Evolutionary conservation across 1,140 invertebrate genomes (phyloP).

Genomic region (Solenopsis invicta): DNA sequence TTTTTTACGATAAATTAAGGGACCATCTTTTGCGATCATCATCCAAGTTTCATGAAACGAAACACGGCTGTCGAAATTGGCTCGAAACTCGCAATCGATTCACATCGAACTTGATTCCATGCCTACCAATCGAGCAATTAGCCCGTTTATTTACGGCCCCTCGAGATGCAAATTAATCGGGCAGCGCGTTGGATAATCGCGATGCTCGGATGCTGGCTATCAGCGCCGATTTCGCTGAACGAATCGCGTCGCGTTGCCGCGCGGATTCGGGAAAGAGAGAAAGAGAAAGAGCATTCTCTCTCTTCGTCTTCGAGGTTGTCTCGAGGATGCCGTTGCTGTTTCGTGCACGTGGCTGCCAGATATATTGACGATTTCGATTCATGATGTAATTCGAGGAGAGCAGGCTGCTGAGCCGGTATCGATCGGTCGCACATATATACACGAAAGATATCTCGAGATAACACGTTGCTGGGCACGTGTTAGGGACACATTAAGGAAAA

Average conservation of each 20-base stretch:
- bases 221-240: conserved; percentile 16
- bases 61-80: not conserved
- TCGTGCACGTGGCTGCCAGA: conserved; percentile 48
- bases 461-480: not conserved
- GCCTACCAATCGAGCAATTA: conserved; percentile 78
- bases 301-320: conserved; percentile 43
- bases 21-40: not conserved
- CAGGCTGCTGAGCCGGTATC: conserved; percentile 5
- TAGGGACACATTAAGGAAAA: not conserved
- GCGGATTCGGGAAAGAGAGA: conserved; percentile 20
- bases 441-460: not conserved
- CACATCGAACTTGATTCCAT: conserved; percentile 68
- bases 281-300: conserved; percentile 1
- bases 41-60: not conserved
- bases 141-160: conserved; percentile 76
- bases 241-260: not conserved
- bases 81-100: conserved; percentile 7
- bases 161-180: conserved; percentile 43
- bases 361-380: conserved; percentile 42
- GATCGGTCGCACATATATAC: not conserved
- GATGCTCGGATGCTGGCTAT: conserved; percentile 36
- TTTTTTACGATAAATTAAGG: not conserved
- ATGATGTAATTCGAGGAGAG: conserved; percentile 44
- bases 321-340: conserved; percentile 25
- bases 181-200: conserved; percentile 58